Conservation (phyloP, 2,113 vertebrate species). For the Apeltes quadracus region DNA sequence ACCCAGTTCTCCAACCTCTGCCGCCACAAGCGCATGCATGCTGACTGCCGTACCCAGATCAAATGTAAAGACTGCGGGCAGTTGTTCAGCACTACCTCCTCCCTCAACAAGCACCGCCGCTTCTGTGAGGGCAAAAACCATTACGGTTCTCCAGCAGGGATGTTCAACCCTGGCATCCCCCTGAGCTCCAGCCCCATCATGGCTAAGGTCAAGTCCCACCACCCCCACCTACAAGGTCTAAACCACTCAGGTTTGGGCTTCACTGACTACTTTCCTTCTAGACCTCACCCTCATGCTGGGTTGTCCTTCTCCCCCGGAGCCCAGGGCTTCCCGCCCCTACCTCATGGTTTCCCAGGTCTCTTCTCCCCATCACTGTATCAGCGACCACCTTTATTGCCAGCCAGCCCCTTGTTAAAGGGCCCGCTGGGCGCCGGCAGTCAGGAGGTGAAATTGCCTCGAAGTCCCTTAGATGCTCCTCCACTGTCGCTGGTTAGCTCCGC, state of each 20-base stretch:
- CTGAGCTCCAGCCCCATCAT: constrained; percentile 90
- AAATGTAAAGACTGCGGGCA: constrained; percentile 99
- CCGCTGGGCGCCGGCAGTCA: constrained; percentile 85
- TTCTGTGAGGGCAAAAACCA: constrained; percentile 99
- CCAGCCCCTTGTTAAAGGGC: constrained; percentile 91
- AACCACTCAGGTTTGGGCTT: constrained; percentile 91
- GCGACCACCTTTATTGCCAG: constrained; percentile 91
- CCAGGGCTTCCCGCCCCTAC: constrained; percentile 83
- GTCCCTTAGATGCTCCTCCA: constrained; percentile 85
- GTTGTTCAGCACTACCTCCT: constrained; percentile 99
- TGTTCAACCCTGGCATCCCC: constrained; percentile 92
- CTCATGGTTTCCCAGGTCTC: constrained; percentile 90
- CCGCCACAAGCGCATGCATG: constrained; percentile 99
- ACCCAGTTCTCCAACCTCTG: constrained; percentile 99
- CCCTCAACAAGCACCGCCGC: constrained; percentile 99
- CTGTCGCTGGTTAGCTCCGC: constrained; percentile 86
- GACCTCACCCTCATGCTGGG: constrained; percentile 86
- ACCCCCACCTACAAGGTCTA: constrained; percentile 81
- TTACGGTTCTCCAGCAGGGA: constrained; percentile 86
- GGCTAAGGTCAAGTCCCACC: constrained; percentile 91
- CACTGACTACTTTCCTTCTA: constrained; percentile 91
- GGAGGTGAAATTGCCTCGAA: constrained; percentile 89
- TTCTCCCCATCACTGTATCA: constrained; percentile 94
- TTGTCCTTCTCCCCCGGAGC: constrained; percentile 88
- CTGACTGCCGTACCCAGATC: constrained; percentile 99